Conservation (phyloP, 2,888 invertebrate genomes). For the Morpho deidamia region DNA sequence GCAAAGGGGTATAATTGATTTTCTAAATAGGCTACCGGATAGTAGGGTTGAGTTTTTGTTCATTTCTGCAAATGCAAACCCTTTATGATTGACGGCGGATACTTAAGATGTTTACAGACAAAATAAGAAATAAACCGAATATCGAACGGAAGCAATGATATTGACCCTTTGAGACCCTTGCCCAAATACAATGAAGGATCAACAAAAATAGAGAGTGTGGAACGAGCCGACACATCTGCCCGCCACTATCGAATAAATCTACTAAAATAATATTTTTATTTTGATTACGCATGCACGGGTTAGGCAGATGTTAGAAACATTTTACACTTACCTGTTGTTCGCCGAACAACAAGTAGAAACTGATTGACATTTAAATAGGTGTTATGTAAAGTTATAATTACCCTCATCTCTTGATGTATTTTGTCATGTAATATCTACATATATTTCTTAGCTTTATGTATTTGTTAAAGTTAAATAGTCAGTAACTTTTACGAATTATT, state of each 20-base stretch:
- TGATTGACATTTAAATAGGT: too few relatives aligned
- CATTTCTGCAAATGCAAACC: conserved; percentile 32
- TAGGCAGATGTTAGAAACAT: conserved; percentile 65
- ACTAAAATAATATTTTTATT: conserved; percentile 77
- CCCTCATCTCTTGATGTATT: too few relatives aligned
- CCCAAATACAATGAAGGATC: conserved; percentile 61
- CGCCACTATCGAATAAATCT: conserved; percentile 74
- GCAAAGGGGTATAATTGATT: conserved; percentile 20
- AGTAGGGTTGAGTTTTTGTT: conserved; percentile 24
- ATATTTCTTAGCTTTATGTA: too few relatives aligned
- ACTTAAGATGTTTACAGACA: conserved; percentile 57
- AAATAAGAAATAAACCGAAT: conserved; percentile 53
- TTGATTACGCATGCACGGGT: conserved; percentile 70
- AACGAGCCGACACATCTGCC: conserved; percentile 68
- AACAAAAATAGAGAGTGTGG: conserved; percentile 65
- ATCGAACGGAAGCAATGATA: conserved; percentile 66
- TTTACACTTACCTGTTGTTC: conserved; percentile 34
- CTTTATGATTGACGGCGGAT: conserved; percentile 45
- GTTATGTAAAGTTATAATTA: too few relatives aligned
- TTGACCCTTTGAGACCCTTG: conserved; percentile 63
- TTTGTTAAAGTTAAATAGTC: too few relatives aligned
- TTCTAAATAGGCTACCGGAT: conserved; percentile 21
- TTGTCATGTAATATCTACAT: too few relatives aligned
- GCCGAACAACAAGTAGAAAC: conserved; percentile 9
- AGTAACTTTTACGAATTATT: too few relatives aligned